Evolutionary conservation across 2,888 invertebrate genomes (phyloP), one percentile per base, ranked within the genome.

Genomic region (Lasioglossum zephyrum): DNA sequence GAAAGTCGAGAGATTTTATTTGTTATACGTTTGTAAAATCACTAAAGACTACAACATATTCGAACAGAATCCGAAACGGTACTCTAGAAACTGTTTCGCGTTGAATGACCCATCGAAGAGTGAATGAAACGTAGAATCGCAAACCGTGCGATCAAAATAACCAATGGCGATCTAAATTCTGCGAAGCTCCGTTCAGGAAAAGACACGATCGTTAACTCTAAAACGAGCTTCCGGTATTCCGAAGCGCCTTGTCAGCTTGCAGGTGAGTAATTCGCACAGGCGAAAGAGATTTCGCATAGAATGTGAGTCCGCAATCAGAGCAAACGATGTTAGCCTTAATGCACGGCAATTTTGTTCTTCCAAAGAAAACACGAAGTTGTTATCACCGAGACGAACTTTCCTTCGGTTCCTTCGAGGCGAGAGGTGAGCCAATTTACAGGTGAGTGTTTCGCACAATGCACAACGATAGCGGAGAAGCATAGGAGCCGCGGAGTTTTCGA

Each of bases 381-480:
- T 63, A 63, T 26, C 60, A 9, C 5, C 31, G 31, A 13, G 26
- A 16, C 31, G 60, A 63, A 26, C 26, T 63, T 13, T 1, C 60
- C 26, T 16, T 63, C 60, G 60, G 26, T 31, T 16, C 47, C 47
- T 31, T 16, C 60, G 16, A 63, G 16, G 31, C 31, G 31, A 63
- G 26, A 63, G 60, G 60, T 63, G 5, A 63, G 60, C 60, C 31
- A 63, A 63, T 63, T 63, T 63, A 13, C 60, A 63, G 60, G 60
- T 63, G 16, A 63, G 60, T 31, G 57, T 63, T 26, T 31, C 60
- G 2, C 26, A 26, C 60, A 1, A 31, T 26, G 2, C n/a, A 4
- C 11, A n/a, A 57, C 22, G 57, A 11, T n/a, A 57, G 57, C 57
- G 4, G 11, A 57, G 11, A 57, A 57, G n/a, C 57, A n/a, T 9